Base-by-base conservation (phyloP, 2,797 vertebrate genomes). In the Onychomys torridus region DNA sequence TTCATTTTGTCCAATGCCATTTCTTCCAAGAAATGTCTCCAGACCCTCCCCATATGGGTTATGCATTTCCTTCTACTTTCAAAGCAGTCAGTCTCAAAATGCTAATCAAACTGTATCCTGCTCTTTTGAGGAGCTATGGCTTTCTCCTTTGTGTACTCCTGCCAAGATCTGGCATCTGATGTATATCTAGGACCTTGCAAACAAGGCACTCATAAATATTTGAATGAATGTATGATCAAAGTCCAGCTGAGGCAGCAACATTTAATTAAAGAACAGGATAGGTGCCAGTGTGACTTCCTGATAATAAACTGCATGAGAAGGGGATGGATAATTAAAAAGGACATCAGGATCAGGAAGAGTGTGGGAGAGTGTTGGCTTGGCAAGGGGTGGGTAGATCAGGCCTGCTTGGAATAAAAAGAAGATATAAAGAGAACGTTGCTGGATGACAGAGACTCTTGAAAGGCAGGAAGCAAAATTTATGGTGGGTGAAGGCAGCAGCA, bases 381-480 rank as follows among this genome's bases (percentile, higher is more conserved):
- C 91, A 85, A 95, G 71, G 40, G 40, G 12, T 46, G 27, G 59
- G 77, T 34, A 32, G 16, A 43, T 88, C 65, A 78, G 57, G 5
- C 57, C 90, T 73, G 37, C 29, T 49, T 91, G 5, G 27, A 83
- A 91, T 96, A n/a, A 95, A 94, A 88, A 34, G n/a, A 88, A 65
- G 57, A 40, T 49, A 49, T 76, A 95, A 96, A 89, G 61, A 91
- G n/a, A 40, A 57, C 65, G 85, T 79, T 59, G 81, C 85, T 77
- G 49, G 23, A 63, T 97, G 76, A 96, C 96, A 55, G 63, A 89
- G 86, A 14, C 43, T 52, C 37, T 83, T 96, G 32, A 93, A 96
- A 97, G 89, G 16, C 89, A 91, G 7, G 73, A 57, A 91, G 67
- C 88, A 40, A 55, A 65, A 82, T 95, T 94, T 97, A 71, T 86